These are phyloP conservation scores for Drosophila teissieri DNA, from an alignment of 1,140 invertebrate genomes.

Conservation along the genomic window DNA sequence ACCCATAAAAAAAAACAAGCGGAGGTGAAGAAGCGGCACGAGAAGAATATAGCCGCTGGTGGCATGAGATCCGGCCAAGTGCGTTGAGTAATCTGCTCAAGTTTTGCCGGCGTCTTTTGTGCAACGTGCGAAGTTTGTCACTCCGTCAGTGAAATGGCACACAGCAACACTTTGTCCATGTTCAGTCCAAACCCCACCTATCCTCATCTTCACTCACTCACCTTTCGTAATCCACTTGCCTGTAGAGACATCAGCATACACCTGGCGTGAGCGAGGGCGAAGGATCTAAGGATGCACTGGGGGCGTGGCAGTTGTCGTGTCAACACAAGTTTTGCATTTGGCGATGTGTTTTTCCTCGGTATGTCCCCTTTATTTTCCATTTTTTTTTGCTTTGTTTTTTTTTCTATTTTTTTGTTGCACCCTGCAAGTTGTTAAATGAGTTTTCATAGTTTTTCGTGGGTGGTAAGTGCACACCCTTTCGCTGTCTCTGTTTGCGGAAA, in stretches of 20 bases:
- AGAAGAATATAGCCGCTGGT: constrained; percentile 6
- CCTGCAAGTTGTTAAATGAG: constrained; percentile 75
- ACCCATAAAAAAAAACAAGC: constrained; percentile 65
- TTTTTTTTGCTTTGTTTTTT: not conserved
- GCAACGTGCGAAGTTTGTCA: constrained; percentile 78
- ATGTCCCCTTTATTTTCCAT: constrained; percentile 8
- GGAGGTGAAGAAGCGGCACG: not conserved
- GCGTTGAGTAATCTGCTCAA: constrained; percentile 68
- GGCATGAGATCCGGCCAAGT: not conserved
- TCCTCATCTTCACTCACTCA: not conserved
- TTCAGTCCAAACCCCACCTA: not conserved
- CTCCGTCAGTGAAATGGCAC: constrained; percentile 69
- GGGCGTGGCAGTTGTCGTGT: constrained; percentile 57
- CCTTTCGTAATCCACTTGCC: constrained; percentile 55
- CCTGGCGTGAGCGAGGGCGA: not conserved
- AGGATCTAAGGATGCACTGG: constrained; percentile 6
- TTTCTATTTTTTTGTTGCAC: constrained; percentile 1
- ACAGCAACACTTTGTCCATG: constrained; percentile 50
- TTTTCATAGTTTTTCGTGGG: constrained; percentile 74
- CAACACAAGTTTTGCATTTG: constrained; percentile 80
- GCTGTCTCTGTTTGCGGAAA: constrained; percentile 38
- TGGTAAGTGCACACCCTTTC: constrained; percentile 22
- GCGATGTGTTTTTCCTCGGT: constrained; percentile 70
- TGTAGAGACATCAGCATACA: constrained; percentile 18
- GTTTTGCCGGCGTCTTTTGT: constrained; percentile 70